These are phyloP conservation scores for Labroides dimidiatus DNA, from an alignment of 2,797 vertebrate species.

Conservation along the genomic window DNA sequence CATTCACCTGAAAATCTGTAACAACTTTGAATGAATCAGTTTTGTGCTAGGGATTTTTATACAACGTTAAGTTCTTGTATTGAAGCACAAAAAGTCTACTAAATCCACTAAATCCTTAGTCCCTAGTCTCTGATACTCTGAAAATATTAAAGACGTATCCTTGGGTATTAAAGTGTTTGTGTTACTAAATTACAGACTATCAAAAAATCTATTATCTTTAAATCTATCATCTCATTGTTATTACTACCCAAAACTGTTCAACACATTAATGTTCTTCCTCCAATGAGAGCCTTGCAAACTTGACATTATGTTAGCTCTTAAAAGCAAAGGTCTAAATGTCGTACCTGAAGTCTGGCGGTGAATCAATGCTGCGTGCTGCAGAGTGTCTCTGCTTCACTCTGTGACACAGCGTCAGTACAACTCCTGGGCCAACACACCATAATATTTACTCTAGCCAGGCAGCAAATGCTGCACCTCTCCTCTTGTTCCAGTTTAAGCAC, in stretches of 20 bases:
- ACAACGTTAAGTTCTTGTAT: too few species aligned
- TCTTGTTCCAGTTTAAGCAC: slow-evolving; percentile 69
- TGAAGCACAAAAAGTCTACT: too few species aligned
- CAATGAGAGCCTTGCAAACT: not conserved
- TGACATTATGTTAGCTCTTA: not conserved
- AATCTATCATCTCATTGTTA: not conserved
- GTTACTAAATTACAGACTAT: not conserved
- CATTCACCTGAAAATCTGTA: not conserved
- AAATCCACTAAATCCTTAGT: too few species aligned
- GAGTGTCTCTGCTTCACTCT: slow-evolving; percentile 29
- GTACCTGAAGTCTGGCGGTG: slow-evolving; percentile 7
- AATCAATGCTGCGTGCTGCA: slow-evolving; percentile 32
- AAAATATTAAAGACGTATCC: too few species aligned
- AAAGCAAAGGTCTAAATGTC: not conserved
- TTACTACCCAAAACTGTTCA: not conserved
- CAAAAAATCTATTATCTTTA: too few species aligned
- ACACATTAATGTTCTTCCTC: not conserved
- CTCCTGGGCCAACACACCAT: slow-evolving; percentile 64
- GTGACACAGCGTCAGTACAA: slow-evolving; percentile 53
- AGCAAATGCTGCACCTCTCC: slow-evolving; percentile 67
- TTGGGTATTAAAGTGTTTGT: too few species aligned
- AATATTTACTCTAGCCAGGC: slow-evolving; percentile 82
- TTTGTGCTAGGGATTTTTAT: too few species aligned
- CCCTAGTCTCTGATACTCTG: too few species aligned
- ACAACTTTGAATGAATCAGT: not conserved